phyloP scores from a whole-genome alignment of 1,140 invertebrate species.

The Belonocnema kinseyi region DNA sequence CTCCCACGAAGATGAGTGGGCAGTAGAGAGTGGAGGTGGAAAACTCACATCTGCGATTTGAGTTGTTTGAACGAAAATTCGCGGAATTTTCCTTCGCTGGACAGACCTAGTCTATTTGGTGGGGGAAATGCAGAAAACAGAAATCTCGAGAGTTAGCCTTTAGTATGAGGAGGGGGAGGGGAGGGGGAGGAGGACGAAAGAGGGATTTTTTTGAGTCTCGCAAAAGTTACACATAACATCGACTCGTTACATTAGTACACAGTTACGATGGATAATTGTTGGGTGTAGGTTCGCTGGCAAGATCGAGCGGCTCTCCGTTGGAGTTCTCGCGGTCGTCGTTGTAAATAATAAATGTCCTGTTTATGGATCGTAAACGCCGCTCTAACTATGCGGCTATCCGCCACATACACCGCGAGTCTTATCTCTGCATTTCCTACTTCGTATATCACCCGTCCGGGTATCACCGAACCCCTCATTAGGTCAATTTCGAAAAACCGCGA shows the following conservation, averaged over 20 bases:
- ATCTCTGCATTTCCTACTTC: conserved; percentile 57
- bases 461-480: conserved; percentile 42
- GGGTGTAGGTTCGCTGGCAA: conserved; percentile 41
- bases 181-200: conserved; percentile 1
- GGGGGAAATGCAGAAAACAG: neutral
- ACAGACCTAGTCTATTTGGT: no score
- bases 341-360: conserved; percentile 66
- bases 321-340: conserved; percentile 54
- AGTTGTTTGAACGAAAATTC: no score
- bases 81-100: no score
- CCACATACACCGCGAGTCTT: conserved; percentile 20
- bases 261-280: conserved; percentile 66
- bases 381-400: conserved; percentile 53
- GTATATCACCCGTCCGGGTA: conserved; percentile 57
- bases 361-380: conserved; percentile 68
- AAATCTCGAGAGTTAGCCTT: neutral
- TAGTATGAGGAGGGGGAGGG: conserved; percentile 2
- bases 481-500: conserved; percentile 38
- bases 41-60: no score
- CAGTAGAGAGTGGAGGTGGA: no score
- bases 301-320: conserved; percentile 36
- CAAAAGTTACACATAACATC: conserved; percentile 33
- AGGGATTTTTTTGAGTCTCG: conserved; percentile 22
- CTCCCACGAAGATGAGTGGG: no score
- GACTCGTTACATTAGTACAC: conserved; percentile 59